These are phyloP conservation scores for Carcina quercana DNA, from an alignment of 2,888 invertebrate species.

Conservation along the genomic window DNA sequence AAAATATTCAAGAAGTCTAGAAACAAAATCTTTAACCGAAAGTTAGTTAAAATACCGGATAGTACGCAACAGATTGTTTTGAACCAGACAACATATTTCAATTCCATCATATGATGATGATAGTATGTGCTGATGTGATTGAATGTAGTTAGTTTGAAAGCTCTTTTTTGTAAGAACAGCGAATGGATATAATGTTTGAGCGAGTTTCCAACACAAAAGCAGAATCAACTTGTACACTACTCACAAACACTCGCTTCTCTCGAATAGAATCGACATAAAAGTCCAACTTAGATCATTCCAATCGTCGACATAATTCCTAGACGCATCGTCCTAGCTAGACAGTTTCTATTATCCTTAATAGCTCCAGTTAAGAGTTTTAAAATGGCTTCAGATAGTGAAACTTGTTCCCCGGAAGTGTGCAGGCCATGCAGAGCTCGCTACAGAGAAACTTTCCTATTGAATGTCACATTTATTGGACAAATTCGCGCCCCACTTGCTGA, in stretches of 20 bases:
- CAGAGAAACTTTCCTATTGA: conserved; percentile 57
- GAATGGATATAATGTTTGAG: no score
- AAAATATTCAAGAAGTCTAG: no score
- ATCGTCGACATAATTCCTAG: conserved; percentile 58
- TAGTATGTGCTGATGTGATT: no score
- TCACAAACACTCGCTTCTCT: conserved; percentile 22
- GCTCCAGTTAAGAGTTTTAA: conserved; percentile 69
- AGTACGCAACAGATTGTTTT: no score
- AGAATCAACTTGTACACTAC: conserved; percentile 22
- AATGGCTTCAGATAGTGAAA: conserved; percentile 63
- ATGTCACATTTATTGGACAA: conserved; percentile 60
- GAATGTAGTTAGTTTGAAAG: no score
- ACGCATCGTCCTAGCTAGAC: conserved; percentile 59
- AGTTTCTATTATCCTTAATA: conserved; percentile 71
- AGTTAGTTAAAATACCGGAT: no score
- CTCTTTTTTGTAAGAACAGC: no score
- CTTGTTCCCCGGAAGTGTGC: conserved; percentile 59
- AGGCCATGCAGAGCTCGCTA: conserved; percentile 48
- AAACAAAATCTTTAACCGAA: no score
- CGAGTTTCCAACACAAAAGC: no score
- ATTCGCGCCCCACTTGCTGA: conserved; percentile 41
- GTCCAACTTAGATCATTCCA: conserved; percentile 63
- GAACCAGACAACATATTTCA: no score
- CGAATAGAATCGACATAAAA: conserved; percentile 47
- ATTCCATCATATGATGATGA: no score